phyloP scores from a whole-genome alignment of 2,888 invertebrate species.

The Drosophila kuntzei region DNA sequence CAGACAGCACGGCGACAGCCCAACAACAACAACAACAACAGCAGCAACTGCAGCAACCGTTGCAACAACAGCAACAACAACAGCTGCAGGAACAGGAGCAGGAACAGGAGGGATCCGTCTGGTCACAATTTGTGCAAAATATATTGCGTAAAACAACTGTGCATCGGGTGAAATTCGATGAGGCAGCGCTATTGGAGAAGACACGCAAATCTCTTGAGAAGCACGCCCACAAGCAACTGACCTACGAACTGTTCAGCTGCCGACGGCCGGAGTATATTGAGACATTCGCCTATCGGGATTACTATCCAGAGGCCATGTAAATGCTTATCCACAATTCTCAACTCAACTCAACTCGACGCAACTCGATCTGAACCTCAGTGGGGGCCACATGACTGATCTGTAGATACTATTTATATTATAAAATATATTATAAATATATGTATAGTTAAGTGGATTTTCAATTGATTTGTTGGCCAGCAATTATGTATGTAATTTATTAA shows the following conservation, averaged over 20 bases:
- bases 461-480: slow-evolving; percentile 23
- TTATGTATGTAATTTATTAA: slow-evolving; percentile 35
- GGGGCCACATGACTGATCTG: slow-evolving; percentile 65
- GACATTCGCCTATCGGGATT: slow-evolving; percentile 81
- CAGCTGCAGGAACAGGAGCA: slow-evolving; percentile 1
- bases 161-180: slow-evolving; percentile 88
- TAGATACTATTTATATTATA: slow-evolving; percentile 54
- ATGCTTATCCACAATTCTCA: not conserved
- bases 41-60: slow-evolving; percentile 10
- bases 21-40: not conserved
- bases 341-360: not conserved
- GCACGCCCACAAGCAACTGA: slow-evolving; percentile 88
- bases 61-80: slow-evolving; percentile 6
- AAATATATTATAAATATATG: slow-evolving; percentile 5
- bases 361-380: slow-evolving; percentile 22
- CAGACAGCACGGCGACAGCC: not conserved
- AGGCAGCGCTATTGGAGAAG: slow-evolving; percentile 90
- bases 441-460: slow-evolving; percentile 17
- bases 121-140: slow-evolving; percentile 87
- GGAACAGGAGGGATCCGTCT: slow-evolving; percentile 80
- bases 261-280: slow-evolving; percentile 88
- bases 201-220: slow-evolving; percentile 88
- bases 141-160: slow-evolving; percentile 86
- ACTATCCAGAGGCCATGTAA: slow-evolving; percentile 74
- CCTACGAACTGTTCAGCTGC: slow-evolving; percentile 91